These are phyloP conservation scores for Eurytemora carolleeae DNA, from an alignment of 1,140 invertebrate genomes.

Conservation along the genomic window DNA sequence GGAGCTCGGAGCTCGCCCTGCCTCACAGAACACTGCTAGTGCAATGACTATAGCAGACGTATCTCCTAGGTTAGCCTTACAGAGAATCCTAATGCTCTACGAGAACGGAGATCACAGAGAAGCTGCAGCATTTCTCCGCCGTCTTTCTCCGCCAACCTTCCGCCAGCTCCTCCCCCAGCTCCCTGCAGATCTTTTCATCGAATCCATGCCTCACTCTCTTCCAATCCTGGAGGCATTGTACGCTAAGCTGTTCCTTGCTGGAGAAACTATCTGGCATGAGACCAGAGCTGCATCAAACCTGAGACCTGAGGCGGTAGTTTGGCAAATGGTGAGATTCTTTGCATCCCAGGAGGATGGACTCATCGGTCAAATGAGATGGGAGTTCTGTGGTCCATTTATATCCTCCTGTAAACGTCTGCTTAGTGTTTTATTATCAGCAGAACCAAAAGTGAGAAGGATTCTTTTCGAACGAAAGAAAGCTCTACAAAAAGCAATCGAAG, in stretches of 20 bases:
- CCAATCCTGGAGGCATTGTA: slow-evolving; percentile 65
- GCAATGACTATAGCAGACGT: slow-evolving; percentile 38
- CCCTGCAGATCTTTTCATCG: slow-evolving; percentile 62
- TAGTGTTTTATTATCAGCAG: slow-evolving; percentile 32
- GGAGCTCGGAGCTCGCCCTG: slow-evolving; percentile 17
- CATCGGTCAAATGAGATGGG: slow-evolving; percentile 25
- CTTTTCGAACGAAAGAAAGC: slow-evolving; percentile 43
- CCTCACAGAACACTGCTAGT: slow-evolving; percentile 25
- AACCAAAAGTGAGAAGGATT: slow-evolving; percentile 34
- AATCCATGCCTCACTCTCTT: slow-evolving; percentile 62
- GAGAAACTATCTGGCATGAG: slow-evolving; percentile 21
- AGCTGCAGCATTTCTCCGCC: slow-evolving; percentile 49
- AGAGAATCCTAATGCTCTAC: slow-evolving; percentile 44
- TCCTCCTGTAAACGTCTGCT: slow-evolving; percentile 35
- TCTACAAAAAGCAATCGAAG: slow-evolving; percentile 60
- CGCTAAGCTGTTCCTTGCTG: slow-evolving; percentile 38
- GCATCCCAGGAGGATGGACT: slow-evolving; percentile 35
- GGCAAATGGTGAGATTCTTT: slow-evolving; percentile 57
- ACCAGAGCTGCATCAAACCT: slow-evolving; percentile 25
- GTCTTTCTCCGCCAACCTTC: slow-evolving; percentile 48
- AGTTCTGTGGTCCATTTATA: slow-evolving; percentile 30
- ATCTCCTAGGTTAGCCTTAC: slow-evolving; percentile 47
- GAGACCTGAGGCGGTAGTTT: slow-evolving; percentile 49
- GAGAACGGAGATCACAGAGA: slow-evolving; percentile 57
- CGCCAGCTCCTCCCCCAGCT: slow-evolving; percentile 45